phyloP scores from a whole-genome alignment of 2,113 vertebrate species.

The Gambusia holbrooki region DNA sequence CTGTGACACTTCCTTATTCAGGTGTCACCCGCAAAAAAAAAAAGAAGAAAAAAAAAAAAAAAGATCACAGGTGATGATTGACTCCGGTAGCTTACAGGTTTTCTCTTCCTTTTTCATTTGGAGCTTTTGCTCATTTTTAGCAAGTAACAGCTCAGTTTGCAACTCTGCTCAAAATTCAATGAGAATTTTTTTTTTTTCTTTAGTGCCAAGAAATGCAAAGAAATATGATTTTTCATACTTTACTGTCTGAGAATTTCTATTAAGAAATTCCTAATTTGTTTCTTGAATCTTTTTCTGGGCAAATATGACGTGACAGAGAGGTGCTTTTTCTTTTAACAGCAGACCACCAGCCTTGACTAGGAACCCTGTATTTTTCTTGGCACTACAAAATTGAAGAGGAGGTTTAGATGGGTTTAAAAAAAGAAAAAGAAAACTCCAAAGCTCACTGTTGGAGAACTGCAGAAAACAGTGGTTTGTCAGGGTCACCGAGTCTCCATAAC shows the following conservation, averaged over 20 bases:
- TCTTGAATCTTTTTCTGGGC: background rate
- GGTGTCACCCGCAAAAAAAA: constrained; percentile 22
- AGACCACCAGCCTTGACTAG: background rate
- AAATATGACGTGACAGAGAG: background rate
- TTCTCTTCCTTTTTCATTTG: constrained; percentile 15
- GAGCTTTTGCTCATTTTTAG: constrained; percentile 43
- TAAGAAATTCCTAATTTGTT: background rate
- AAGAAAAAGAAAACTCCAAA: background rate
- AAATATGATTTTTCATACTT: background rate
- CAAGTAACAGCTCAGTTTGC: constrained; percentile 28
- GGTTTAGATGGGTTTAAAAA: background rate
- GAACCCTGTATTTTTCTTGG: background rate
- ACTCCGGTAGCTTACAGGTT: constrained; percentile 26
- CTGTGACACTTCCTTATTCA: constrained; percentile 43
- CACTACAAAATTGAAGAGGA: background rate
- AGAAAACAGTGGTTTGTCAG: background rate
- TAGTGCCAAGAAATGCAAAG: background rate
- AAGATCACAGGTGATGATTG: constrained; percentile 23
- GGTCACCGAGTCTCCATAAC: background rate
- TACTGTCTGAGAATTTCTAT: background rate
- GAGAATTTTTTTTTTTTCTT: too few relatives aligned
- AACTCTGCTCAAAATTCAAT: constrained; percentile 1
- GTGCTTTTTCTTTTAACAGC: background rate
- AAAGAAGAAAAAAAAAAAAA: background rate
- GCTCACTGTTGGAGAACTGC: background rate